Evolutionary conservation across 2,888 invertebrate species (phyloP), one percentile per base, ranked within the genome.

Genomic region (Serrognathus titanus): DNA sequence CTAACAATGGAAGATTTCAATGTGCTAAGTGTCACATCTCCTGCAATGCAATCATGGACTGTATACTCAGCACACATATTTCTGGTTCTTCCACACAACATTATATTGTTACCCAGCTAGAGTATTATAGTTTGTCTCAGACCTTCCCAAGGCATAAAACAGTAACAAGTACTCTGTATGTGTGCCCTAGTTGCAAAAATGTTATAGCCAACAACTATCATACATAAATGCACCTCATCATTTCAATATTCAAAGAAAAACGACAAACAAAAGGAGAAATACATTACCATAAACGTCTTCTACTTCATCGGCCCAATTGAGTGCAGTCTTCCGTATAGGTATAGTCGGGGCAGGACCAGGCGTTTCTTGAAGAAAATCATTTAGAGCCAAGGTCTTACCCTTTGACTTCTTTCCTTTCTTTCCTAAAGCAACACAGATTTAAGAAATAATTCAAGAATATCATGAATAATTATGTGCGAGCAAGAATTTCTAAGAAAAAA

Each of bases 361-460:
- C 50, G 76, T 75, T 72, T 88, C 88, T 61, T 88, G 87, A 67
- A 94, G 81, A 76, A 95, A 94, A 71, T 89, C 88, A 76, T 87
- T 90, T 71, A 95, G 81, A 68, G 87, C 85, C 71, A 94, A 79
- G 63, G 89, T 89, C 75, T 88, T 90, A 76, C 91, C 91, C 83
- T 92, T 93, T 78, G 83, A 83, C 82, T 90, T 94, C 82, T 89
- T 92, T 77, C 83, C 86, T 83, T 89, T 93, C 84, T 89, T 93
- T 79, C 85, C 90, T 90, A 81, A 70, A 75, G 51, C 9, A 10
- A 24, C 12, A 54, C 16, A 62, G 47, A 45, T 47, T 35, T 24
- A 8, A 53, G 38, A 53, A 62, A 37, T 13, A 13, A 31, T 31
- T 20, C 24, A 57, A 51, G 60, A 52, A 55, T 38, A 49, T 35